Evolutionary conservation across 2,113 vertebrate species (phyloP).

Genomic region (Danio rerio): GRCz12tu NC_133191.1:9082001-9082500

Average conservation of each 20-base stretch:
- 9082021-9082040: conserved; percentile 46
- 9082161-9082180: conserved; percentile 17
- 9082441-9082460: neutral
- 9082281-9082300: neutral
- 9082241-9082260: neutral
- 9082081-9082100: conserved; percentile 5
- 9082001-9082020: conserved; percentile 34
- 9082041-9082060: conserved; percentile 24
- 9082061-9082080: conserved; percentile 46
- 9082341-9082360: neutral
- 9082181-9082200: conserved; percentile 3
- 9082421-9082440: no score
- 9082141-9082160: neutral
- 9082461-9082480: neutral
- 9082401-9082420: neutral
- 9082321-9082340: neutral
- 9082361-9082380: conserved; percentile 5
- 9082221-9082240: neutral
- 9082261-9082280: neutral
- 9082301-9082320: neutral
- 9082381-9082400: neutral
- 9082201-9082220: neutral
- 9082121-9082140: conserved; percentile 15
- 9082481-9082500: neutral
- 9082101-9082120: conserved; percentile 21